Evolutionary conservation across 2,888 invertebrate genomes (phyloP), one percentile per base, ranked within the genome.

Genomic region (Rhimphoctona megacephalus): DNA sequence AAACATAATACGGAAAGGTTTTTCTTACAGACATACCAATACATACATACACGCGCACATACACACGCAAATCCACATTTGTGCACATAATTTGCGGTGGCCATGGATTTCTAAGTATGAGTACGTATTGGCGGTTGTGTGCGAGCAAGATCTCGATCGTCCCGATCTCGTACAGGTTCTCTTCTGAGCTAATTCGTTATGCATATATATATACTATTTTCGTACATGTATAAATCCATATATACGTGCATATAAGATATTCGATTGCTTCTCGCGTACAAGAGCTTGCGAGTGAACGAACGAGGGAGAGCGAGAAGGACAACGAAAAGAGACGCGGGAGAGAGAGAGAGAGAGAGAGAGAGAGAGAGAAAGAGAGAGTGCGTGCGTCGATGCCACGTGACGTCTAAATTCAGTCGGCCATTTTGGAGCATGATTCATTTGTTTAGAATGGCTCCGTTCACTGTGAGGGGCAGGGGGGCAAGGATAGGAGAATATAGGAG

Each of bases 401-500:
- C 93, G 93, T 94, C 94, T 94, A 94, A 94, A 94, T 94, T 94
- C 93, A 91, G 93, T 91, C 94, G 93, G 94, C 94, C 94, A 94
- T 94, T 94, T 94, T 94, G 93, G 93, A 93, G 92, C 91, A 93
- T 94, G 94, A 94, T 94, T 94, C 94, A 94, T 94, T 94, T 94
- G 94, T 94, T 94, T 94, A 94, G 94, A 94, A 94, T 92, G 93
- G 93, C 91, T 92, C 92, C 94, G 92, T 92, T 61, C 61, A 30
- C 61, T 30, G 61, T 30, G 61, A 61, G 61, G 61, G 83, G 69
- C 22, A 92, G 79, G 79, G 81, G 93, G 92, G 92, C 64, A 72
- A 64, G 94, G 92, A 92, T 93, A 93, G 93, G 89, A 93, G 93
- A 81, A 74, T 81, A 81, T 92, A 90, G 93, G 91, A 93, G 94